Conservation (phyloP, 2,113 vertebrate genomes). For the Tetrao urogallus region DNA sequence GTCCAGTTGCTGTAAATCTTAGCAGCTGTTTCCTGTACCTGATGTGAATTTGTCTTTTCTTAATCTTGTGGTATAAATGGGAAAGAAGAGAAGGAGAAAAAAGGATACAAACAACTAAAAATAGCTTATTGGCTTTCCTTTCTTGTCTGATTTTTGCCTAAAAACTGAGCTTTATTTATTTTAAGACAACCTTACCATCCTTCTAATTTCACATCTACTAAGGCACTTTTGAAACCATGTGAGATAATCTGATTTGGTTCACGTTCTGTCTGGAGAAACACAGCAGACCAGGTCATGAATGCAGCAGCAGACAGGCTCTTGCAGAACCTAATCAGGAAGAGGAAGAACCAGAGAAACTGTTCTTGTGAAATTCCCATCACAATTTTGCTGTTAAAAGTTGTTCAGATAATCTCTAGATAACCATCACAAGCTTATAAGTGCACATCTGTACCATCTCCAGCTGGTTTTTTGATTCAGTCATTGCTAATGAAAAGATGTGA, state of each 20-base stretch:
- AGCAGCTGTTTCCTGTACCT: neutral
- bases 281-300: neutral
- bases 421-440: slow-evolving; percentile 39
- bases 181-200: neutral
- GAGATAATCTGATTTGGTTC: neutral
- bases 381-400: slow-evolving; percentile 45
- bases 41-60: neutral
- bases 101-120: neutral
- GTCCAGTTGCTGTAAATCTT: neutral
- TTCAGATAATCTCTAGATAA: slow-evolving; percentile 61
- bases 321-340: neutral
- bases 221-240: neutral
- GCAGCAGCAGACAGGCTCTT: neutral
- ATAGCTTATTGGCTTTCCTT: neutral
- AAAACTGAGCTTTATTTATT: neutral
- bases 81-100: rapidly evolving
- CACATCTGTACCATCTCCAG: slow-evolving; percentile 53
- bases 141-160: neutral
- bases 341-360: neutral
- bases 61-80: neutral
- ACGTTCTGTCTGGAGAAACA: neutral
- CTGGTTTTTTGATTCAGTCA: slow-evolving; percentile 51
- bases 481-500: slow-evolving; percentile 56
- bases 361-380: slow-evolving; percentile 26
- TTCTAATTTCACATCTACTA: neutral